Percentiles rank a stretch among this genome's conserved stretches.
Evolutionary conservation across 2,888 invertebrate species (phyloP).

Genomic region (Phalera bucephala): DNA sequence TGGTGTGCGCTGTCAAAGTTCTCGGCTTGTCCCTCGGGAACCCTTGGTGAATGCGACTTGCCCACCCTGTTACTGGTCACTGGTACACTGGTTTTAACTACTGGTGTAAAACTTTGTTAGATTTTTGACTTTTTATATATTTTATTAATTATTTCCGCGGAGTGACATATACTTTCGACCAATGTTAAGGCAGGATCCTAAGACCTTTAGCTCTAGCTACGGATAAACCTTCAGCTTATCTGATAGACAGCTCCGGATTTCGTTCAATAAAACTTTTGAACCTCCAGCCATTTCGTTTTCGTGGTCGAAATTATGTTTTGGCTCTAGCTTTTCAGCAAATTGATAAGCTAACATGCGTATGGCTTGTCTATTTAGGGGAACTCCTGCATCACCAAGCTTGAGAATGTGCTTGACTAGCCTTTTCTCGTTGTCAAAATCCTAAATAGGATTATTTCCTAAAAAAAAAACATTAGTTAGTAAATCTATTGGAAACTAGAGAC

Average conservation of each 20-base stretch:
- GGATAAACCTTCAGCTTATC: constrained; percentile 23
- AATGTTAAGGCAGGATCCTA: no score
- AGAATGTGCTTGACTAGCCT: constrained; percentile 1
- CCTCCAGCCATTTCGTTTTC: background rate
- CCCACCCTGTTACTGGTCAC: no score
- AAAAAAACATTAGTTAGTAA: background rate
- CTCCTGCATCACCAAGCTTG: background rate
- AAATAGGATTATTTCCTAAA: constrained; percentile 24
- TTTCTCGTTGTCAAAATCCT: constrained; percentile 16
- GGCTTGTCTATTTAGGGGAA: background rate
- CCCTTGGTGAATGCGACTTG: no score
- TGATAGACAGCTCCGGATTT: constrained; percentile 1
- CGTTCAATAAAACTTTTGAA: constrained; percentile 1
- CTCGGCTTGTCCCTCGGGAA: no score
- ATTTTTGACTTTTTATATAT: no score
- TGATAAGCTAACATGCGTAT: constrained; percentile 3
- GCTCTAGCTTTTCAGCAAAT: constrained; percentile 2
- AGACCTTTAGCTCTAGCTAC: constrained; percentile 27
- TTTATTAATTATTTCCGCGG: no score
- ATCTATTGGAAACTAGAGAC: constrained; percentile 1
- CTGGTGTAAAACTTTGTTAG: no score
- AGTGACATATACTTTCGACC: no score
- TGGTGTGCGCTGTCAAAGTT: no score
- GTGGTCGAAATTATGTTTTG: background rate
- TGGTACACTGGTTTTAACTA: no score